Base-by-base conservation (phyloP, 2,888 invertebrate species). In the Callyntrura guangdongensis region DNA sequence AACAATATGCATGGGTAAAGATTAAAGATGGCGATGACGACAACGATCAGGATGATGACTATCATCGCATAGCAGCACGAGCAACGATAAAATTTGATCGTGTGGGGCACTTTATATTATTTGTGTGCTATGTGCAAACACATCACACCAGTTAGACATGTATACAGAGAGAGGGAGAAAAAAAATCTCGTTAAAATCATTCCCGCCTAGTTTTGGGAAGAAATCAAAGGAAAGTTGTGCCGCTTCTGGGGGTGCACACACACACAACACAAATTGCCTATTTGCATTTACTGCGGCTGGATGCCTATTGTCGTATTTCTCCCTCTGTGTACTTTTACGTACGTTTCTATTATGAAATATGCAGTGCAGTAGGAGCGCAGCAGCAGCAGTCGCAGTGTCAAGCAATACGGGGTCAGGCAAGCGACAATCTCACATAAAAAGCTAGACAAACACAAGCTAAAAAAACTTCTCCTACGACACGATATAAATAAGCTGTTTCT, bases 171-270 rank as follows among this genome's bases (percentile, higher is more conserved):
- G n/a, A n/a, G n/a, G n/a, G n/a, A n/a, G n/a, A 45, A 72, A 53
- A 77, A 74, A 86, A 77, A 86, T 86, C 86, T 86, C 86, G 86
- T 86, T 86, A 86, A 86, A 86, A 86, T 79, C 77, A 77, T 77
- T 61, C 77, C 59, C 36, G 9, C 17, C n/a, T 45, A 47, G 85
- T 56, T 56, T 25, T 36, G 6, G 25, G 12, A 22, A 77, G 53
- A 49, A 36, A 36, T 36, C 36, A 36, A 36, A 36, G 17, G 47
- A 8, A 47, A 45, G 49, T 47, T 61, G 22, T 56, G 22, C 49
- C 47, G 47, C 22, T 56, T 56, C 36, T 45, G 36, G 36, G 36
- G 36, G 36, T 36, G 36, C 36, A 36, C 36, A 45, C 14, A 67
- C 22, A 67, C 8, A 27, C 27, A 27, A 61, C 22, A 22, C 9